Conservation (phyloP, 2,113 vertebrate species). For the Formicarius rufipectus region DNA sequence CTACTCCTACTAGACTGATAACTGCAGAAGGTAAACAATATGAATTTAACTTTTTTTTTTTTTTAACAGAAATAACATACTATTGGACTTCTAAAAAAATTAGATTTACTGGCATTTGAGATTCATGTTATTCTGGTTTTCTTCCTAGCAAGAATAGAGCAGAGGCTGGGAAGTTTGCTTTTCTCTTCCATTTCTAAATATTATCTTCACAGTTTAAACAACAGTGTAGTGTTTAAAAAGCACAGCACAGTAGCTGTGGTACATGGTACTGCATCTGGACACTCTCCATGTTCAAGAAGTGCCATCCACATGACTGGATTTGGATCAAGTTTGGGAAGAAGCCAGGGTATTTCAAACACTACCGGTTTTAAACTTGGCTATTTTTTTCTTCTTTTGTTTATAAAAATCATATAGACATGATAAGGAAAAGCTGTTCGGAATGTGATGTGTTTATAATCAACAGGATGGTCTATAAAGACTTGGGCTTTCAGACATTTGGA, state of each 20-base stretch:
- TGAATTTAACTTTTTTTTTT: not conserved
- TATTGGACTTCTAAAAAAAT: not conserved
- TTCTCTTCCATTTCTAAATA: not conserved
- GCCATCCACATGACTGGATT: not conserved
- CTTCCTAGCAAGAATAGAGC: not conserved
- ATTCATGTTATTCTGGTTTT: not conserved
- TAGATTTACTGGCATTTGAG: not conserved
- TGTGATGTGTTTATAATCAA: not conserved
- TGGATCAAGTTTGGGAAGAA: not conserved
- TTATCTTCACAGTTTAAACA: not conserved
- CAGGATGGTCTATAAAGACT: not conserved
- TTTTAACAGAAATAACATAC: not conserved
- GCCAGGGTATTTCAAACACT: not conserved
- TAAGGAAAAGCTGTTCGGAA: not conserved
- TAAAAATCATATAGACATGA: not conserved
- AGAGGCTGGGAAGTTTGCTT: not conserved
- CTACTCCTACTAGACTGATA: not conserved
- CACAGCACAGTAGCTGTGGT: not conserved
- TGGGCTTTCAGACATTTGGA: not conserved
- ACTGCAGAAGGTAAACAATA: not conserved
- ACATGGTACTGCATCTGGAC: not conserved
- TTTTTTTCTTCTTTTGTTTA: conserved; percentile 1
- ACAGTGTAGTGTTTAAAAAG: not conserved
- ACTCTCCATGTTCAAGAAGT: not conserved
- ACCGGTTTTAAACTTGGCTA: not conserved